These are phyloP conservation scores for Neopelma chrysocephalum DNA, from an alignment of 2,797 vertebrate species.

Conservation along the genomic window DNA sequence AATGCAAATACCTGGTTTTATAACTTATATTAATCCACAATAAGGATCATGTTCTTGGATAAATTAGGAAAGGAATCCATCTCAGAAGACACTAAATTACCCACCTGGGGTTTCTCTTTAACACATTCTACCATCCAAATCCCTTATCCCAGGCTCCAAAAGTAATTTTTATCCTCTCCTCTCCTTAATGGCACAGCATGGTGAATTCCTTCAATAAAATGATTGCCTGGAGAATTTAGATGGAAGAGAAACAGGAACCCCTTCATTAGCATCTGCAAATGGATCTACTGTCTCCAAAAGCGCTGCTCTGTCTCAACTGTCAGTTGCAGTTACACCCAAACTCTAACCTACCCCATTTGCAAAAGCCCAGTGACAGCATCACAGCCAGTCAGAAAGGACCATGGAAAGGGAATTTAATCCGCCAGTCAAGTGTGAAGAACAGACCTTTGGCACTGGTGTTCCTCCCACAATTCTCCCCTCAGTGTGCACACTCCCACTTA, in stretches of 20 bases:
- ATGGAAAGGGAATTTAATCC: not conserved
- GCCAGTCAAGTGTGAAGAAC: conserved; percentile 32
- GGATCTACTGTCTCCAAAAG: not conserved
- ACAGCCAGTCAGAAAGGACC: not conserved
- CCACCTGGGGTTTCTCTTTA: not conserved
- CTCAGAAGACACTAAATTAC: not conserved
- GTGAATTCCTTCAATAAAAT: not conserved
- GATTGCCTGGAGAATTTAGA: not conserved
- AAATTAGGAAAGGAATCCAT: not conserved
- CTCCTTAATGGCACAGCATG: not conserved
- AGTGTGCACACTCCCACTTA: not conserved
- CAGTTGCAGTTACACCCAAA: not conserved
- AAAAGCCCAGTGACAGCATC: not conserved
- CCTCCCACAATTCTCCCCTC: not conserved
- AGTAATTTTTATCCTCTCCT: not conserved
- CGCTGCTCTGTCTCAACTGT: not conserved
- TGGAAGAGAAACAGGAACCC: not conserved
- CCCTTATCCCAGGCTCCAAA: not conserved
- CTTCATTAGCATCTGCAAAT: not conserved
- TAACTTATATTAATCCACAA: not conserved
- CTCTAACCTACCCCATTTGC: not conserved
- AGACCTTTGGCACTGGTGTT: conserved; percentile 29
- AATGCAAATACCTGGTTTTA: not conserved
- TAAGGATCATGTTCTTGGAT: not conserved
- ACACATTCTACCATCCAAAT: not conserved